Evolutionary conservation across 2,888 invertebrate genomes (phyloP).

Genomic region (Apodemia zela): DNA sequence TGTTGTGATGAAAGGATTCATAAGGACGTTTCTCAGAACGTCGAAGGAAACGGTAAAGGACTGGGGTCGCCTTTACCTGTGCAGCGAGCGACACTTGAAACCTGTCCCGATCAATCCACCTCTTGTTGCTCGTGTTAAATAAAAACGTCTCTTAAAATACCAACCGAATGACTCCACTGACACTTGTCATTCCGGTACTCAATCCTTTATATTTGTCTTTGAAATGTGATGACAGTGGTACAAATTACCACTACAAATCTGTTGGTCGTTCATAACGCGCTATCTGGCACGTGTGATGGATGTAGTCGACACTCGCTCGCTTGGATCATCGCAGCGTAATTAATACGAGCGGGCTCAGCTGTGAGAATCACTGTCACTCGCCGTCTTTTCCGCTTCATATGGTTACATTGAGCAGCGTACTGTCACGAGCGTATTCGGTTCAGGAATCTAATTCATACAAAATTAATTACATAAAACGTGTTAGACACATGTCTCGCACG

Average conservation of each 20-base stretch:
- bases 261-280: constrained; percentile 74
- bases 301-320: constrained; percentile 47
- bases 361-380: constrained; percentile 71
- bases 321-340: constrained; percentile 70
- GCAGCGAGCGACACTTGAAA: constrained; percentile 74
- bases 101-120: constrained; percentile 79
- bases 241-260: constrained; percentile 80
- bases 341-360: constrained; percentile 63
- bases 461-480: constrained; percentile 9
- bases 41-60: constrained; percentile 48
- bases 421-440: constrained; percentile 40
- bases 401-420: constrained; percentile 58
- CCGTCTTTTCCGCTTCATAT: constrained; percentile 63
- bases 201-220: constrained; percentile 81
- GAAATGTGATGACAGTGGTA: constrained; percentile 81
- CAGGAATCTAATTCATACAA: constrained; percentile 1
- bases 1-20: constrained; percentile 52
- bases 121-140: constrained; percentile 78
- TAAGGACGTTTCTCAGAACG: constrained; percentile 74
- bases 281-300: constrained; percentile 74
- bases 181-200: constrained; percentile 78
- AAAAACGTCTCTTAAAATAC: constrained; percentile 77
- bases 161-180: constrained; percentile 70
- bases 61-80: constrained; percentile 54
- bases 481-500: constrained; percentile 16